Base-by-base conservation (phyloP, 2,888 invertebrate genomes). In the Tetropium fuscum region DNA sequence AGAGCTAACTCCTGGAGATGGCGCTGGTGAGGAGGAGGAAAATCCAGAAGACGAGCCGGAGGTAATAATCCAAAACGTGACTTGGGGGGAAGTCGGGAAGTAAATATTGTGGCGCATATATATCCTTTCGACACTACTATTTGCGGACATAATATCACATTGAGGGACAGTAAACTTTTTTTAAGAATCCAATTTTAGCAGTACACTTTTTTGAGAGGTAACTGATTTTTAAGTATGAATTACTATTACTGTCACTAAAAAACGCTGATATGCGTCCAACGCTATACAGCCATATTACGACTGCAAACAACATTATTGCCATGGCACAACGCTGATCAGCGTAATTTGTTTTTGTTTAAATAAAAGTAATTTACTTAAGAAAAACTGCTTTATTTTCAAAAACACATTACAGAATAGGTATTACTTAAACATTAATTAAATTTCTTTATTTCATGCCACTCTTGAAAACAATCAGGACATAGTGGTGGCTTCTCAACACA, bases 121-220 rank as follows among this genome's bases (percentile, higher is more conserved):
- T 53, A 32, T 10, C 32, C 18, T 53, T 44, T 44, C 34, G 32
- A 53, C 32, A 8, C 32, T 15, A 53, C 15, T 53, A 53, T 44
- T 44, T 53, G n/a, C 32, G 53, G 51, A 51, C 38, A 51, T 51
- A 40, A 51, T 51, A 40, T 40, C 13, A 10, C 40, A n/a, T n/a
- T n/a, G n/a, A n/a, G n/a, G n/a, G n/a, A n/a, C n/a, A n/a, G n/a
- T n/a, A n/a, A n/a, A n/a, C n/a, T n/a, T n/a, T n/a, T n/a, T n/a
- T n/a, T n/a, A n/a, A n/a, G n/a, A n/a, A n/a, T n/a, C n/a, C n/a
- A n/a, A n/a, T n/a, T n/a, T n/a, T n/a, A n/a, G n/a, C n/a, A n/a
- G n/a, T n/a, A n/a, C n/a, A n/a, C n/a, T n/a, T n/a, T n/a, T n/a
- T n/a, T n/a, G n/a, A n/a, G n/a, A n/a, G n/a, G n/a, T n/a, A n/a